phyloP scores from a whole-genome alignment of 2,888 invertebrate species.

The Fragum fragum region DNA sequence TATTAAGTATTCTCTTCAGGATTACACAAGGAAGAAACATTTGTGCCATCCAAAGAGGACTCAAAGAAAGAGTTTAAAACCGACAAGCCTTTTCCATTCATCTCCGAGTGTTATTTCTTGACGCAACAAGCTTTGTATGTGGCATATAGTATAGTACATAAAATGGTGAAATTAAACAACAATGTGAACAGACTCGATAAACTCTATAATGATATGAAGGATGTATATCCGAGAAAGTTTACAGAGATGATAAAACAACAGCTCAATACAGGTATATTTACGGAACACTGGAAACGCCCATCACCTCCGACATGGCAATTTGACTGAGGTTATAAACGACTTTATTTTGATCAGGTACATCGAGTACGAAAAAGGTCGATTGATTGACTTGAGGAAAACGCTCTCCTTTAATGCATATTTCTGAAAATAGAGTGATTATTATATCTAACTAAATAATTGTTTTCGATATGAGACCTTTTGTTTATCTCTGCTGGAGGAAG shows the following conservation, averaged over 20 bases:
- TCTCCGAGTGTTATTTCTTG: conserved; percentile 96
- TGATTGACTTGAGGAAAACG: too few species aligned
- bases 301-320: too few species aligned
- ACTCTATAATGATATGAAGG: conserved; percentile 91
- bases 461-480: too few species aligned
- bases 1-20: too few species aligned
- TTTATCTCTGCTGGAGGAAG: too few species aligned
- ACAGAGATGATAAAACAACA: conserved; percentile 86
- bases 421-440: too few species aligned
- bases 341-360: too few species aligned
- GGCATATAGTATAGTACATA: conserved; percentile 88
- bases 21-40: conserved; percentile 91
- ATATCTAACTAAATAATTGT: too few species aligned
- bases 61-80: conserved; percentile 44
- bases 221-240: conserved; percentile 88
- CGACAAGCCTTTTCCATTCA: conserved; percentile 88
- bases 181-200: conserved; percentile 92
- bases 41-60: conserved; percentile 90
- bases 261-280: conserved; percentile 81
- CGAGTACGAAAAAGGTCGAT: too few species aligned
- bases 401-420: too few species aligned
- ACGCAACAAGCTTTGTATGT: conserved; percentile 95
- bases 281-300: too few species aligned
- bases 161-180: conserved; percentile 89
- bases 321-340: too few species aligned